Evolutionary conservation across 2,888 invertebrate genomes (phyloP).

Genomic region (Cephus sareptanus): DNA sequence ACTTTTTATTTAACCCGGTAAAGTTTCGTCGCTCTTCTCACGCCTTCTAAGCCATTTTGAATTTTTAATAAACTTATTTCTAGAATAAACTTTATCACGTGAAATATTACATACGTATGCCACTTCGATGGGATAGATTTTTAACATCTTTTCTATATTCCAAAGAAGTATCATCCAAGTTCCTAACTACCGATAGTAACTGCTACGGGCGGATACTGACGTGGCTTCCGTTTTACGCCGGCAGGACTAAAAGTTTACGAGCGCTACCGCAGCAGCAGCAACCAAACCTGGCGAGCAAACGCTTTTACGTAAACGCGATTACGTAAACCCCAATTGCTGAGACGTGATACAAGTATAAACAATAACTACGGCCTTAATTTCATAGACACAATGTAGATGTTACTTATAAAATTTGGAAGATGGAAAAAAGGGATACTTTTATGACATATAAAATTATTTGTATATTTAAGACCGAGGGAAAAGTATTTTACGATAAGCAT

Average conservation of each 20-base stretch:
- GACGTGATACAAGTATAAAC: not conserved
- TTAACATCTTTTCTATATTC: not conserved
- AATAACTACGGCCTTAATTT: not conserved
- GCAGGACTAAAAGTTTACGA: constrained; percentile 36
- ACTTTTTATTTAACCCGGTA: not conserved
- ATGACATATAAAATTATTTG: not conserved
- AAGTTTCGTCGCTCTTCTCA: not conserved
- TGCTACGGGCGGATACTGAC: not conserved
- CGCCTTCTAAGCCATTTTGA: no score
- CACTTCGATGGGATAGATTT: not conserved
- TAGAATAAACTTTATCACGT: not conserved
- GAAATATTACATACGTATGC: not conserved
- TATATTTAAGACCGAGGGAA: not conserved
- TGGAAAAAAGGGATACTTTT: not conserved
- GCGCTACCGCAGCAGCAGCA: constrained; percentile 25
- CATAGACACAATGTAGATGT: not conserved
- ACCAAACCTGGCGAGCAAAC: constrained; percentile 15
- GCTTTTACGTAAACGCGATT: constrained; percentile 36
- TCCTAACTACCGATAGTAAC: not conserved
- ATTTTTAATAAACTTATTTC: not conserved
- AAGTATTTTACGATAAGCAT: not conserved
- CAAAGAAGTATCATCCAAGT: not conserved
- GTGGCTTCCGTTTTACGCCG: constrained; percentile 30
- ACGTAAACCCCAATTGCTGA: constrained; percentile 2
- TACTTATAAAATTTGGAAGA: not conserved